Conservation (phyloP, 2,888 invertebrate genomes). For the Drosophila monieri region DNA sequence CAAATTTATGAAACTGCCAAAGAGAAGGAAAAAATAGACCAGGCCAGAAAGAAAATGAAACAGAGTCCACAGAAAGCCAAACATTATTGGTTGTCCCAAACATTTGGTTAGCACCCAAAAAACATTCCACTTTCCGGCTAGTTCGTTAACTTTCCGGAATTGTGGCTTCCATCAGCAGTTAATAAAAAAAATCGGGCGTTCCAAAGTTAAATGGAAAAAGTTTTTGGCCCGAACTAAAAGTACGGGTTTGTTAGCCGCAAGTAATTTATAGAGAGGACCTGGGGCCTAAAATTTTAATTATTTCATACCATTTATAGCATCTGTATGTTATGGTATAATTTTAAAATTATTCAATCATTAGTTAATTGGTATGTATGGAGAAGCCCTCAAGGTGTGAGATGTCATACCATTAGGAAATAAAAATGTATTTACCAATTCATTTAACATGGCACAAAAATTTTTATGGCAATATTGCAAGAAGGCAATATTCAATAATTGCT, state of each 20-base stretch:
- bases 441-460: slow-evolving; percentile 14
- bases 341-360: background rate
- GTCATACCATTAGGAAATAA: slow-evolving; percentile 13
- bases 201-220: slow-evolving; percentile 77
- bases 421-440: slow-evolving; percentile 32
- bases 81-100: slow-evolving; percentile 8
- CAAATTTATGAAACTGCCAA: slow-evolving; percentile 58
- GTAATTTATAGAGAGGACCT: slow-evolving; percentile 36
- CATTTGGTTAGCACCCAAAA: background rate
- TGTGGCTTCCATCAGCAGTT: slow-evolving; percentile 60
- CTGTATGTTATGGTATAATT: no score
- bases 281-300: no score
- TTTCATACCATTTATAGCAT: no score
- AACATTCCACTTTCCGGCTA: slow-evolving; percentile 16
- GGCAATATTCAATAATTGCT: slow-evolving; percentile 40
- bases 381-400: slow-evolving; percentile 23
- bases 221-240: slow-evolving; percentile 58
- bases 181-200: slow-evolving; percentile 55
- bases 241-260: slow-evolving; percentile 66
- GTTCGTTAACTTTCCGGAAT: slow-evolving; percentile 29
- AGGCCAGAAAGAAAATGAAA: slow-evolving; percentile 44
- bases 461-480: slow-evolving; percentile 26
- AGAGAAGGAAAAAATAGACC: slow-evolving; percentile 9
- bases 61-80: slow-evolving; percentile 38
- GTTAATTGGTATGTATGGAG: slow-evolving; percentile 14